A percentile compares a stretch with the other conserved stretches of the same genome.
Conservation (phyloP, 2,113 vertebrate genomes). For the Platanista minor region DNA sequence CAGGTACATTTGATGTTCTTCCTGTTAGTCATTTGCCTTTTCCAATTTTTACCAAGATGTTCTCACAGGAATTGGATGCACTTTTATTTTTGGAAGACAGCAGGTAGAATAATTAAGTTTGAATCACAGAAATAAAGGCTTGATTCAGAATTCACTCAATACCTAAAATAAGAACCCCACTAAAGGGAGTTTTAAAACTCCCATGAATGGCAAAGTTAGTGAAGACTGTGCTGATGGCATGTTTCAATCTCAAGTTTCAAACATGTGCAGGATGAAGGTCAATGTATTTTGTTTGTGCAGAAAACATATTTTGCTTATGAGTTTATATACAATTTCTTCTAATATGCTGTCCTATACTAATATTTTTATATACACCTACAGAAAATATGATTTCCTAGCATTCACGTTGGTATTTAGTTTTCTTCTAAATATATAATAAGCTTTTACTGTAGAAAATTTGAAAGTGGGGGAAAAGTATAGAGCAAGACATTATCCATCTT, state of each 20-base stretch:
- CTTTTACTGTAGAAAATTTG: neutral
- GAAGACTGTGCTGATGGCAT: neutral
- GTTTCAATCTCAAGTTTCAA: neutral
- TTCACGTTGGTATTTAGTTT: neutral
- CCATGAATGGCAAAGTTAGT: neutral
- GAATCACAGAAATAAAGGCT: constrained; percentile 53
- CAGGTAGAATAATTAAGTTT: constrained; percentile 51
- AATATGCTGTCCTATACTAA: neutral
- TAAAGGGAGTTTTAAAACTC: neutral
- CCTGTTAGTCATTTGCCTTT: constrained; percentile 63
- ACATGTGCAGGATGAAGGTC: neutral
- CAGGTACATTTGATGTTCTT: constrained; percentile 37
- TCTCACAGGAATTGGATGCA: constrained; percentile 17
- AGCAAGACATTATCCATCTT: neutral
- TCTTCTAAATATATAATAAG: neutral
- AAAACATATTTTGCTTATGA: neutral
- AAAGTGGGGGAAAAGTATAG: neutral
- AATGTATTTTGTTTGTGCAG: neutral
- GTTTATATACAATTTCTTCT: neutral
- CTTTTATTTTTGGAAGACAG: constrained; percentile 63
- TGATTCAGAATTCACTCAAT: constrained; percentile 16
- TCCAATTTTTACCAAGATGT: constrained; percentile 48
- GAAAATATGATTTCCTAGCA: neutral
- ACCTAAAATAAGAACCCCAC: constrained; percentile 28
- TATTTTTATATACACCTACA: neutral